phyloP scores from a whole-genome alignment of 1,140 invertebrate species.

The Drosophila triauraria region DNA sequence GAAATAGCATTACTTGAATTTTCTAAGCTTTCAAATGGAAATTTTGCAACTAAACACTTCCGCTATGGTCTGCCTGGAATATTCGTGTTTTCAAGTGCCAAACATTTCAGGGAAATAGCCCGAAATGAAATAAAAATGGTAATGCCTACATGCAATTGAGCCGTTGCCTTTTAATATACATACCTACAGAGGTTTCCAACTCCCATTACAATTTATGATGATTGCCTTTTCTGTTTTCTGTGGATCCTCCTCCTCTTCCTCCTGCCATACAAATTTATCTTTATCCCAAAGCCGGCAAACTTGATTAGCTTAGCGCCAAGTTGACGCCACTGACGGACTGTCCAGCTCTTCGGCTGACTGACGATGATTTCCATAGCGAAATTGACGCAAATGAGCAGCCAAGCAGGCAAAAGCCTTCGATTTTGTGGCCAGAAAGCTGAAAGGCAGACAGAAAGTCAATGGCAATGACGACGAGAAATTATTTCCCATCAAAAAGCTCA shows the following conservation, averaged over 20 bases:
- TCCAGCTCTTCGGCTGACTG: slow-evolving; percentile 27
- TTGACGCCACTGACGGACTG: slow-evolving; percentile 39
- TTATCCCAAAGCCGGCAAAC: slow-evolving; percentile 48
- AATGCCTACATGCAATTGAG: slow-evolving; percentile 47
- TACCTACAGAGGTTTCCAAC: slow-evolving; percentile 58
- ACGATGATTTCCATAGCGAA: slow-evolving; percentile 67
- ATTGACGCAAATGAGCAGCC: slow-evolving; percentile 69
- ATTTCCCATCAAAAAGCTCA: slow-evolving; percentile 60
- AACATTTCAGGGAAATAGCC: slow-evolving; percentile 39
- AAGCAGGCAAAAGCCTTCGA: slow-evolving; percentile 55
- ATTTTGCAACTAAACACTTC: slow-evolving; percentile 31
- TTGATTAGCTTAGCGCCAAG: slow-evolving; percentile 77
- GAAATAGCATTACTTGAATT: no score
- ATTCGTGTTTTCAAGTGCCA: slow-evolving; percentile 47
- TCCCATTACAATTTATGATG: slow-evolving; percentile 78
- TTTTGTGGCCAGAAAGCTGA: slow-evolving; percentile 54
- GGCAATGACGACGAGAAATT: slow-evolving; percentile 31
- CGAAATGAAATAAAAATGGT: slow-evolving; percentile 52
- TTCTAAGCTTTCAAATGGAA: neutral
- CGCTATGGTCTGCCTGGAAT: slow-evolving; percentile 12
- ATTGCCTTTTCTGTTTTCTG: slow-evolving; percentile 57
- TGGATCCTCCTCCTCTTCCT: slow-evolving; percentile 7
- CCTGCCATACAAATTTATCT: neutral
- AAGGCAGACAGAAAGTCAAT: slow-evolving; percentile 13
- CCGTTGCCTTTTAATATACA: slow-evolving; percentile 27